Conservation (phyloP, 2,888 invertebrate species). For the Timema cristinae region DNA sequence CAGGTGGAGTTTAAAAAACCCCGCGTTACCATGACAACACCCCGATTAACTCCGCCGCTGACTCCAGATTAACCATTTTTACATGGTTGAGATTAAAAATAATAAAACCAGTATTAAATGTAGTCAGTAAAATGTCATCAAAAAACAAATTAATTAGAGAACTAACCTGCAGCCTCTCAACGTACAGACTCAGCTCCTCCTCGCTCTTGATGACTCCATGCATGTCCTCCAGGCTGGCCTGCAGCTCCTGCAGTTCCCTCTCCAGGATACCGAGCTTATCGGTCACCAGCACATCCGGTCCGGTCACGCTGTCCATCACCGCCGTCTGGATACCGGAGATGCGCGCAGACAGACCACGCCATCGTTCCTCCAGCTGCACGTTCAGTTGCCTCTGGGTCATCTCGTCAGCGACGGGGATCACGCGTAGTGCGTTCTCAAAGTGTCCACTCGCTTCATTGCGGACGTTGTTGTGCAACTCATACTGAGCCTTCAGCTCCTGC, state of each 20-base stretch:
- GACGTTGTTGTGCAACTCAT: slow-evolving; percentile 75
- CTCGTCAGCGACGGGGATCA: slow-evolving; percentile 79
- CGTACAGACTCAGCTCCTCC: slow-evolving; percentile 75
- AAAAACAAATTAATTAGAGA: too few species aligned
- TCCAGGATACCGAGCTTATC: slow-evolving; percentile 72
- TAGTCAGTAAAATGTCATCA: too few species aligned
- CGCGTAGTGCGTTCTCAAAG: slow-evolving; percentile 72
- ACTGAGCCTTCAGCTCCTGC: slow-evolving; percentile 78
- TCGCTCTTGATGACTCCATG: slow-evolving; percentile 78
- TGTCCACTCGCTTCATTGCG: slow-evolving; percentile 67
- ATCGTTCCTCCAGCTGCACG: slow-evolving; percentile 71
- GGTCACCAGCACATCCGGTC: slow-evolving; percentile 67
- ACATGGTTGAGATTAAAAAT: too few species aligned
- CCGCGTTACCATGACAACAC: too few species aligned
- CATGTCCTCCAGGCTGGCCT: slow-evolving; percentile 62
- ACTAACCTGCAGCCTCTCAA: slow-evolving; percentile 65
- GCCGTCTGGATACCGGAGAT: slow-evolving; percentile 45
- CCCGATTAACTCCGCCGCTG: too few species aligned
- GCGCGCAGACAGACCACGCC: slow-evolving; percentile 61
- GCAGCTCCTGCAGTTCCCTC: slow-evolving; percentile 70
- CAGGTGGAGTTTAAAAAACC: too few species aligned
- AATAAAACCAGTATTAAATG: too few species aligned
- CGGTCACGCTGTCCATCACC: slow-evolving; percentile 56
- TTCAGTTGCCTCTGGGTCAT: slow-evolving; percentile 76
- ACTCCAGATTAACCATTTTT: too few species aligned